Conservation (phyloP, 2,113 vertebrate species). For the Atlantisia rogersi region DNA sequence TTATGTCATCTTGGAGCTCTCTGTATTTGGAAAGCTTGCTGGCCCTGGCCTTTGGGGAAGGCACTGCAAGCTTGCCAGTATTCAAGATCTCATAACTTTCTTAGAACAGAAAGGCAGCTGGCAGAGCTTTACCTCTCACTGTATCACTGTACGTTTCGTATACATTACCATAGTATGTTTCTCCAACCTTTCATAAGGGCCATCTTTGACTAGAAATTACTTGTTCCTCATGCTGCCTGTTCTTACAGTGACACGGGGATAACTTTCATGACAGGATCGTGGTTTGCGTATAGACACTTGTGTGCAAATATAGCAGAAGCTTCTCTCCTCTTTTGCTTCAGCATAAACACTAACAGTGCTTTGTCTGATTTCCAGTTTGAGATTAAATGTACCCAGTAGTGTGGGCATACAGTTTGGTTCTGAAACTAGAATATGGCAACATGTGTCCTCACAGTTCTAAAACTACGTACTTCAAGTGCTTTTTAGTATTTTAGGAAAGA, state of each 20-base stretch:
- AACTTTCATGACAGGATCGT: not conserved
- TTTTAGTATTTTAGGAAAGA: not conserved
- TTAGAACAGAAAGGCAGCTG: not conserved
- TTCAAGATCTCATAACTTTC: not conserved
- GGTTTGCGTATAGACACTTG: not conserved
- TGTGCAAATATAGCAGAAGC: not conserved
- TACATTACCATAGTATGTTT: not conserved
- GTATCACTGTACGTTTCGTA: not conserved
- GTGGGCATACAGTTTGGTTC: not conserved
- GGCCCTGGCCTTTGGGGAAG: not conserved
- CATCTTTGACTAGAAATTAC: not conserved
- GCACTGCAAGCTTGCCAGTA: not conserved
- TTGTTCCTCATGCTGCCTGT: not conserved
- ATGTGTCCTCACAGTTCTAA: not conserved
- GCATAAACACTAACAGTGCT: not conserved
- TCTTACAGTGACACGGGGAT: not conserved
- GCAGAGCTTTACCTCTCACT: not conserved
- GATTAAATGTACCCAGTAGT: not conserved
- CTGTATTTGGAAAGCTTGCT: not conserved
- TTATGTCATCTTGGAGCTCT: not conserved
- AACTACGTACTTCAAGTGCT: not conserved
- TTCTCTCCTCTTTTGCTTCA: not conserved
- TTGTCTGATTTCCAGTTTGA: not conserved
- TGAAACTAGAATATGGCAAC: not conserved
- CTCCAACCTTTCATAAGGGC: not conserved